Base-by-base conservation (phyloP, 2,888 invertebrate genomes). In the Lacanobia wlatinum region DNA sequence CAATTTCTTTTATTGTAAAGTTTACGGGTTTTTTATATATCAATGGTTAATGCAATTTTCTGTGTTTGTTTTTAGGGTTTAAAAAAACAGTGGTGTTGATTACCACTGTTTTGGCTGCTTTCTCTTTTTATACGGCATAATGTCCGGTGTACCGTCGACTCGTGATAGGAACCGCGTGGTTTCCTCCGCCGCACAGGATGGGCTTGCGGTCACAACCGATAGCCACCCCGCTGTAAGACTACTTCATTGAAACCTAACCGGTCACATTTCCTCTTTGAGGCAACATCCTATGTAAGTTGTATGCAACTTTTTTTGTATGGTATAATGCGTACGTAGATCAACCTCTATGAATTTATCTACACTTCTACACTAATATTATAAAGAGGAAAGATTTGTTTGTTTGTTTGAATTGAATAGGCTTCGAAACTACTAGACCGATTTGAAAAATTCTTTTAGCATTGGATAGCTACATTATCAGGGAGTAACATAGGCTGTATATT, bases 181-280 rank as follows among this genome's bases (percentile, higher is more conserved):
- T 82, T 60, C 62, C 82, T 56, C 12, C 16, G 21, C 28, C 38
- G 38, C 58, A 69, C 84, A 85, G 86, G 86, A 86, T 84, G 77
- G 55, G 38, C 66, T 74, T 87, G 85, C 70, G 85, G 80, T 82
- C 72, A 65, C 63, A 70, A 68, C 65, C 55, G 59, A 75, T 65
- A 80, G 65, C 40, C 63, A 55, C 59, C 43, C 50, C 52, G 62
- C 60, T 56, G 53, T 64, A 76, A 38, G 67, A 72, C 73, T 59
- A 58, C 80, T 78, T 75, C 48, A 77, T 68, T 78, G 75, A 78
- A 70, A 77, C 78, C 72, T 77, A 64, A 82, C 80, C 76, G 66
- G 80, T 77, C 64, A 53, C 71, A 70, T 79, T 83, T 85, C 85
- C 87, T 84, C 75, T 74, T 58, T 82, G 60, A 77, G 68, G 61